Base-by-base conservation (phyloP, 1,140 invertebrate genomes). In the Euwallacea fornicatus region DNA sequence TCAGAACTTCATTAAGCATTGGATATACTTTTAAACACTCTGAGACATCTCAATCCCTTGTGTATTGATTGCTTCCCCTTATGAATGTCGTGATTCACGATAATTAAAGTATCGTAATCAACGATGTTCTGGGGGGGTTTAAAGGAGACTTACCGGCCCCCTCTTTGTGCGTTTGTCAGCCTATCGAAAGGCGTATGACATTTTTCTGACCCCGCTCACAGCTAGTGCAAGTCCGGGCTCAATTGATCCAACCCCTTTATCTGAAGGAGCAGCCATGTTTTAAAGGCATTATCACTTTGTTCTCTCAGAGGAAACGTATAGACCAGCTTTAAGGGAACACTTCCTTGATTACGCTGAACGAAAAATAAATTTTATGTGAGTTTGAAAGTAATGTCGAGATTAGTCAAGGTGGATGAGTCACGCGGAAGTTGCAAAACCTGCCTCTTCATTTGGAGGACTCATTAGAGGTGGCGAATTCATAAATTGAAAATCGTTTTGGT, bases 101-200 rank as follows among this genome's bases (percentile, higher is more conserved):
- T 50, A 50, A 50, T 50, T 50, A 50, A 50, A 50, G 7, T 50
- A 50, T 50, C 46, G 46, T 50, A 50, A 50, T 50, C 46, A 50
- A 13, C 46, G 46, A 50, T 50, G 46, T 50, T 33, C 21, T 50
- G 46, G 46, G 46, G 46, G 46, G 13, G 9, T 13, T 13, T 50
- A 50, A 50, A 50, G 13, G 13, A 13, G 46, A 50, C 7, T 50
- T 50, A 50, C 46, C 46, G 7, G 46, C 46, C 46, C 46, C 46
- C 7, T 50, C 46, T 50, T 50, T 50, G 46, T 50, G 46, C 46
- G 46, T 50, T 50, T 50, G 46, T 10, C 46, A 50, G 46, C 46
- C 46, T 50, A 50, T 50, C 46, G 46, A 50, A 50, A 50, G 13
- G 46, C 9, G 46, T 10, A 50, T 50, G 46, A 50, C 46, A 50